phyloP scores from a whole-genome alignment of 2,888 invertebrate genomes.

The Choreutis nemorana region DNA sequence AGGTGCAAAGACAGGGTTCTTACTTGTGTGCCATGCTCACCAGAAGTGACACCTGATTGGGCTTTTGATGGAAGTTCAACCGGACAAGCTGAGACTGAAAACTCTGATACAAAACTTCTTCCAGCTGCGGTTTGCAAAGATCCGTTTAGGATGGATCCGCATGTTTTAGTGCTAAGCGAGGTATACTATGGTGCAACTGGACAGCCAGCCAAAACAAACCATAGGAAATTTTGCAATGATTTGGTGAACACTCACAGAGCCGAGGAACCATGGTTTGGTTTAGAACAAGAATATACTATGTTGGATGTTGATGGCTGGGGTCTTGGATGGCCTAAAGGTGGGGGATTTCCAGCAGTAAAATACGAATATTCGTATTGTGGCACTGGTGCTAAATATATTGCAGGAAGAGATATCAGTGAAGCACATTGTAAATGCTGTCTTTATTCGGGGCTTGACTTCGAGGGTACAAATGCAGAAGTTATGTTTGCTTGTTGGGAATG shows the following conservation, averaged over 20 bases:
- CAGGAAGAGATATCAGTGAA: constrained; percentile 92
- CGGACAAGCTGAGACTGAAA: constrained; percentile 80
- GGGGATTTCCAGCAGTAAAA: constrained; percentile 86
- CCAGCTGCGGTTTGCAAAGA: constrained; percentile 90
- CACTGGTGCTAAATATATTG: constrained; percentile 91
- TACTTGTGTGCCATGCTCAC: constrained; percentile 66
- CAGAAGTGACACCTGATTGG: constrained; percentile 76
- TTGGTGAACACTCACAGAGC: constrained; percentile 73
- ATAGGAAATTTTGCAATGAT: constrained; percentile 74
- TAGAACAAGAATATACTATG: constrained; percentile 92
- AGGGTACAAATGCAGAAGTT: constrained; percentile 97
- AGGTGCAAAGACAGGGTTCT: constrained; percentile 74
- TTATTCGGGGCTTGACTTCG: constrained; percentile 91
- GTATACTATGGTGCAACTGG: constrained; percentile 77
- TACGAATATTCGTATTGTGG: constrained; percentile 93
- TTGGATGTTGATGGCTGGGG: constrained; percentile 89
- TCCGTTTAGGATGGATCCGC: constrained; percentile 88
- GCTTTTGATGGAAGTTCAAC: constrained; percentile 94
- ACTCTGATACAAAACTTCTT: constrained; percentile 88
- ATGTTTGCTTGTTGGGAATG: constrained; percentile 94
- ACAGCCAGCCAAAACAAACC: constrained; percentile 76
- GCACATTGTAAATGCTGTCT: constrained; percentile 84
- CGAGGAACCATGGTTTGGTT: constrained; percentile 87
- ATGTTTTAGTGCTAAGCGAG: constrained; percentile 87
- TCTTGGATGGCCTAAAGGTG: constrained; percentile 92